Base-by-base conservation (phyloP, 2,888 invertebrate genomes). In the Bombylius discolor region DNA sequence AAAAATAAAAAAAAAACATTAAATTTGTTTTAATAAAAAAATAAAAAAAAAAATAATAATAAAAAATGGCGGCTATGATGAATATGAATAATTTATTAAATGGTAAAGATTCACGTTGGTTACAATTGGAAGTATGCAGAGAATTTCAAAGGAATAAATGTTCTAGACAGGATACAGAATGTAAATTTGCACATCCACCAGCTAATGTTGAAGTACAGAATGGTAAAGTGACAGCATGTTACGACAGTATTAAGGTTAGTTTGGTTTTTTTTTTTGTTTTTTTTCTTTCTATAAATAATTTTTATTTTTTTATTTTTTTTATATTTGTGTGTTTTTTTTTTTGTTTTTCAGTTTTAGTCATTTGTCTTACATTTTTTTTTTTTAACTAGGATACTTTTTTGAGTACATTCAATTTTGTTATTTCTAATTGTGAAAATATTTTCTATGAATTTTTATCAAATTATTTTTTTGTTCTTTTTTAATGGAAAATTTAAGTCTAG, bases 131-230 rank as follows among this genome's bases (percentile, higher is more conserved):
- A 81, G 99, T 98, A 76, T 95, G 93, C 82, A 87, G 98, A 68
- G 99, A 99, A 81, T 99, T 93, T 81, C 97, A 98, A 81, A 85
- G 99, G 77, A 97, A 96, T 84, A 98, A 98, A 83, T 99, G 99
- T 80, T 92, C 96, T 71, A 86, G 99, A 74, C 90, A 95, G 64
- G 98, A 99, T 80, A 92, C 94, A 75, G 98, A 99, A 80, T 99
- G 99, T 87, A 99, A 99, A 83, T 99, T 98, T 78, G 98, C 99
- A 66, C 99, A 99, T 82, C 99, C 99, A 62, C 97, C 98, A 65
- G 89, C 94, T 70, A 97, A 98, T 78, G 98, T 99, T 70, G 99
- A 99, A 80, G 96, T 99, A 72, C 98, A 98, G 82, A 99, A 98
- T 79, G 99, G 99, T 75, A 85, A 97, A 72, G 99, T 99, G 73